These are phyloP conservation scores for Rhysida immarginata DNA, from an alignment of 1,140 invertebrate genomes.

Conservation along the genomic window DNA sequence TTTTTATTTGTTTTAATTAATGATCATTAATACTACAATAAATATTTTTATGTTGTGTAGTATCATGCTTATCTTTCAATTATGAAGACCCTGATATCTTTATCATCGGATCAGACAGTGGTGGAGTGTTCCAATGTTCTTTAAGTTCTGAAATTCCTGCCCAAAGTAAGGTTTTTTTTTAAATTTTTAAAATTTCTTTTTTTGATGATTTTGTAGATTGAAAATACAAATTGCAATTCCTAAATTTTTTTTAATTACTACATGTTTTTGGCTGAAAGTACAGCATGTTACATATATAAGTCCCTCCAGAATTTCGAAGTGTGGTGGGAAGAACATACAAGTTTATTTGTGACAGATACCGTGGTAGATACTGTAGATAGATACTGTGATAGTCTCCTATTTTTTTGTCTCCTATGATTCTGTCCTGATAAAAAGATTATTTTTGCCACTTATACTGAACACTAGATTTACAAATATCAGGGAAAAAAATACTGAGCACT, in stretches of 20 bases:
- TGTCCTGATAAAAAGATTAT: no score
- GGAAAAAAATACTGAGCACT: no score
- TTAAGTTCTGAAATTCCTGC: conserved; percentile 11
- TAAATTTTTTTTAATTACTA: not conserved
- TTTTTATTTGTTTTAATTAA: not conserved
- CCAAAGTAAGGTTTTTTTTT: conserved; percentile 9
- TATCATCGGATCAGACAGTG: conserved; percentile 15
- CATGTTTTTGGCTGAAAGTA: not conserved
- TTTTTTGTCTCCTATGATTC: no score
- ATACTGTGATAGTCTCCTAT: no score
- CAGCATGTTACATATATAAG: not conserved
- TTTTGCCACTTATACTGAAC: no score
- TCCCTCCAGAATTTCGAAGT: not conserved
- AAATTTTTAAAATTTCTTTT: conserved; percentile 6
- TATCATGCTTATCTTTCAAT: conserved; percentile 15
- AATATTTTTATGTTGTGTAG: not conserved
- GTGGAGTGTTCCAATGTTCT: conserved; percentile 17
- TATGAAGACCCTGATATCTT: conserved; percentile 16
- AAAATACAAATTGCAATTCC: not conserved
- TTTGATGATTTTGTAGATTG: not conserved
- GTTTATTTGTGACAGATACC: not conserved
- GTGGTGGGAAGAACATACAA: not conserved
- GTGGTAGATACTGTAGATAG: no score
- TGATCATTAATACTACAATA: not conserved
- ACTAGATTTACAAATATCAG: no score